Evolutionary conservation across 2,888 invertebrate species (phyloP), one percentile per base, ranked within the genome.

Genomic region (Andrena bicolor): DNA sequence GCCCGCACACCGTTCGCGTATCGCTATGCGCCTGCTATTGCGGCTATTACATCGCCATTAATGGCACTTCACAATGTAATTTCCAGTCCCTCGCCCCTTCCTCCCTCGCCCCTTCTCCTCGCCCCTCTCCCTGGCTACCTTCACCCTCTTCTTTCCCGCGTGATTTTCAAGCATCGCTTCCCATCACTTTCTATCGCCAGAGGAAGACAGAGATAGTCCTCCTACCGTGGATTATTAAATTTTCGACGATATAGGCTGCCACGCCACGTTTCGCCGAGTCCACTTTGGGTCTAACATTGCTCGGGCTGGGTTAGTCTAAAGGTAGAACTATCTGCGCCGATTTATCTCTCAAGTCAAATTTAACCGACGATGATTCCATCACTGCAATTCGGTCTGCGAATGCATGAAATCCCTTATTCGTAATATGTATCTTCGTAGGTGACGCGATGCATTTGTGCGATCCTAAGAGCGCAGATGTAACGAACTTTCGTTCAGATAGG

Each of bases 51-150:
- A 82, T 88, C 77, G 86, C 90, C 91, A 89, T 92, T 91, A 92
- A 92, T 92, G 91, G 88, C 87, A 90, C 92, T 92, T 90, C 85
- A 88, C 89, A 86, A 88, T 86, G 86, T 90, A 90, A 90, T 90
- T 90, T 87, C 81, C 85, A 80, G 82, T 64, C 68, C 86, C 76
- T 61, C 70, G 66, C 82, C 82, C 82, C 82, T 71, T 76, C 75
- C 69, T 66, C 76, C 75, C 74, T 30, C 49, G 51, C 75, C 80
- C 73, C 78, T 60, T 49, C 71, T 61, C 20, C 63, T 51, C 13
- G 28, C 70, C 51, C 53, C 58, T n/a, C 60, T 56, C 69, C 32
- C 63, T 58, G 49, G 58, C 28, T 66, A 68, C 28, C 70, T 49
- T 35, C n/a, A 0, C 32, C 66, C 60, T 63, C 71, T 84, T 61